Evolutionary conservation across 1,140 invertebrate genomes (phyloP), one percentile per base, ranked within the genome.

Genomic region (Pachypeltis micranthus): DNA sequence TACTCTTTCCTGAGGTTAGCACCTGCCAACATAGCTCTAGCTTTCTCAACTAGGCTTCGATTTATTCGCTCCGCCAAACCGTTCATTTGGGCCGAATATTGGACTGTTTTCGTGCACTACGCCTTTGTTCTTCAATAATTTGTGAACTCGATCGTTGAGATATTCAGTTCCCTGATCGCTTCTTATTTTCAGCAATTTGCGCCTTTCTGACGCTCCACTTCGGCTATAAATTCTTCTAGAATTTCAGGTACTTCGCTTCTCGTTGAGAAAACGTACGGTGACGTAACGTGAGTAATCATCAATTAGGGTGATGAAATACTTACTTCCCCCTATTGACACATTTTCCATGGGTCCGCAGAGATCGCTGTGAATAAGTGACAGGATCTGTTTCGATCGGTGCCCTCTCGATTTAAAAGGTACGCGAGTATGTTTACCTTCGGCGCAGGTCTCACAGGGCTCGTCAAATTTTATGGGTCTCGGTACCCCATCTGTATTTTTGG

Each of bases 31-130:
- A 74, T 65, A 10, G 67, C 61, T 44, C 70, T 51, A 1, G 69
- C 69, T 34, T 51, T 59, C n/a, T 71, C 59, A 0, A 64, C 27
- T 12, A 74, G 21, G 0, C 67, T 72, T 21, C 72, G 47, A 44
- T 74, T 72, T 25, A 66, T 62, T 60, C 72, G 51, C 64, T 75
- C 74, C 2, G 69, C 65, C 10, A 67, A 58, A n/a, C 72, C 74
- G 64, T 75, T 75, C 51, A 68, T 66, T 55, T 71, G 57, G 47
- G 74, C 69, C 14, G 68, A 57, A 29, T 74, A 70, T 14, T 63
- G 55, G n/a, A 65, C 59, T 19, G 69, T 69, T n/a, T 24, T 63
- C 29, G 60, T 69, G 68, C 7, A 51, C 55, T 1, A 74, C 72
- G 1, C 72, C 73, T 27, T 63, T 28, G 3, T 54, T 44, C 2